These are phyloP conservation scores for Phenganax subtilis DNA, from an alignment of 92 coral and sea anemone species.

Conservation along the genomic window DNA sequence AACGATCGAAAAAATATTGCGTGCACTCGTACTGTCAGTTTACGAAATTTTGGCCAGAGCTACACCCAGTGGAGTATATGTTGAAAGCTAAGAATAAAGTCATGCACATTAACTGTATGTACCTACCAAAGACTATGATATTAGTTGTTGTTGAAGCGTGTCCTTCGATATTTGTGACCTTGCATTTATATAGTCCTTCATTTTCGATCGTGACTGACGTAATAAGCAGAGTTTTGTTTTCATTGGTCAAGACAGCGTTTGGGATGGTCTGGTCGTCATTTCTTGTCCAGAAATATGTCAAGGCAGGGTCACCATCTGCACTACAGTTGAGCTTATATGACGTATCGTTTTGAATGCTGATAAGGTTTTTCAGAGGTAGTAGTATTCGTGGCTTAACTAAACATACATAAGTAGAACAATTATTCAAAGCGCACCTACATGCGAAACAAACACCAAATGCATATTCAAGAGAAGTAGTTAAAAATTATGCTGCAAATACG, in stretches of 20 bases:
- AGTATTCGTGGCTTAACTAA: constrained; percentile 26
- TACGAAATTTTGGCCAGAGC: too few relatives aligned
- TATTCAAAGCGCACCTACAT: background rate
- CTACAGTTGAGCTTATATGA: constrained; percentile 41
- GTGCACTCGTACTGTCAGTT: too few relatives aligned
- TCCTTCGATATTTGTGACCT: constrained; percentile 49
- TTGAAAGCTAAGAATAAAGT: background rate
- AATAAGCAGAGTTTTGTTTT: constrained; percentile 29
- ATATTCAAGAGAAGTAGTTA: background rate
- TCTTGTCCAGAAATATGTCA: constrained; percentile 49
- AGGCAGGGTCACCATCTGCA: constrained; percentile 57
- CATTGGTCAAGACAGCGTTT: constrained; percentile 25
- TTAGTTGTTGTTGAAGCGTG: constrained; percentile 39
- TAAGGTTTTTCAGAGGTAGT: background rate
- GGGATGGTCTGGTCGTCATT: constrained; percentile 29
- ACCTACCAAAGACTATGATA: constrained; percentile 52
- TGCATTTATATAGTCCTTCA: constrained; percentile 54
- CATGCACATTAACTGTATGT: too few relatives aligned
- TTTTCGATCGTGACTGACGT: constrained; percentile 38
- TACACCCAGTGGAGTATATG: too few relatives aligned
- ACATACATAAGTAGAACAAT: background rate
- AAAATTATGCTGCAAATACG: too few relatives aligned
- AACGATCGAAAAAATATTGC: too few relatives aligned
- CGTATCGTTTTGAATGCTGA: constrained; percentile 17
- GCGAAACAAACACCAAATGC: background rate